These are phyloP conservation scores for Lemur catta DNA, from an alignment of 2,797 vertebrate genomes.

Conservation along the genomic window DNA sequence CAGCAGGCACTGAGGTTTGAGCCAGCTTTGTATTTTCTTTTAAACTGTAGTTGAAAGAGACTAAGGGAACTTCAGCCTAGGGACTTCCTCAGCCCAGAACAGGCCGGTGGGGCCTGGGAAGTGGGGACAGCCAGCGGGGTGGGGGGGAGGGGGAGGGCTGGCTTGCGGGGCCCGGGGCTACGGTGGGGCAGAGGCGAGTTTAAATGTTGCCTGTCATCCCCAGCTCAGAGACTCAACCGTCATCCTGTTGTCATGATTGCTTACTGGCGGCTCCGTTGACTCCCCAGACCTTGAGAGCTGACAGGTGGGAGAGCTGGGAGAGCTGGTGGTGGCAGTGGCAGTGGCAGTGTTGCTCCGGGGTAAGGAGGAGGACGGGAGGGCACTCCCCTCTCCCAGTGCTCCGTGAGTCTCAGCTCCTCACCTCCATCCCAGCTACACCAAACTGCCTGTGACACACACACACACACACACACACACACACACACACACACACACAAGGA, in stretches of 20 bases:
- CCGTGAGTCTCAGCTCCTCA: neutral
- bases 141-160: neutral
- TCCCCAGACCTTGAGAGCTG: neutral
- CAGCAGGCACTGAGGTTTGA: constrained; percentile 62
- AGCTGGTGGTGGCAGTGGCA: neutral
- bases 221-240: neutral
- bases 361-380: neutral
- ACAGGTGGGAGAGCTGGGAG: neutral
- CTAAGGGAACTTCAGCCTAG: constrained; percentile 74
- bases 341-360: neutral
- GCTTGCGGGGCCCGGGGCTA: neutral
- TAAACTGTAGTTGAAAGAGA: constrained; percentile 74
- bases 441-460: neutral
- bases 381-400: neutral
- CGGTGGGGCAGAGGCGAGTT: neutral
- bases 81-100: constrained; percentile 50
- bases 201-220: neutral
- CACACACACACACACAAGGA: rapidly evolving
- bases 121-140: neutral
- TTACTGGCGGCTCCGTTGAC: neutral
- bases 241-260: neutral
- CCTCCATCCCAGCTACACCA: neutral
- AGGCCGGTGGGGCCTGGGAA: neutral
- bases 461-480: too few relatives aligned
- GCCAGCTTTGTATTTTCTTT: constrained; percentile 75